These are phyloP conservation scores for Zootermopsis nevadensis DNA, from an alignment of 2,888 invertebrate genomes.

Conservation along the genomic window DNA sequence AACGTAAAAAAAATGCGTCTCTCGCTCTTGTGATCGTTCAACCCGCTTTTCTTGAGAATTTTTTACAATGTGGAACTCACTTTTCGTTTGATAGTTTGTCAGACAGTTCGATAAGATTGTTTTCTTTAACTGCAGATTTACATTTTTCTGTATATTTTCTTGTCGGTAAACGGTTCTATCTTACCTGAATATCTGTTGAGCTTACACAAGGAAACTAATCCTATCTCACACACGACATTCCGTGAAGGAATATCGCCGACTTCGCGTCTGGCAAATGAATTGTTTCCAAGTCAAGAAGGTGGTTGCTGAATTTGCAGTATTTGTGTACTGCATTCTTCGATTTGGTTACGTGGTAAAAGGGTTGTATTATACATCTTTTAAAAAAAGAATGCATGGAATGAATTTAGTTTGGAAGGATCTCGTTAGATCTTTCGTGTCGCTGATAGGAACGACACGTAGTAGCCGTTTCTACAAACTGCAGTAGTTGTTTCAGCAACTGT, in stretches of 20 bases:
- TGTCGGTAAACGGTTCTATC: no score
- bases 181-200: no score
- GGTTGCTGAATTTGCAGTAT: slow-evolving; percentile 11
- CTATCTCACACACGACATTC: no score
- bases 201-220: no score
- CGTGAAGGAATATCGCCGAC: neutral
- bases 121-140: no score
- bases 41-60: no score
- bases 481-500: neutral
- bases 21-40: no score
- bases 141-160: no score
- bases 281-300: neutral
- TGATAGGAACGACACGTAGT: neutral
- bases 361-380: neutral
- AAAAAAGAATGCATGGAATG: no score
- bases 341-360: neutral
- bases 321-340: neutral
- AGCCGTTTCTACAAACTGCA: neutral
- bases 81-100: no score
- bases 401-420: neutral
- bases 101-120: no score
- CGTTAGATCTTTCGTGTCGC: neutral
- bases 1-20: neutral
- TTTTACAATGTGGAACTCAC: no score
- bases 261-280: neutral